These are phyloP conservation scores for Desmodus rotundus DNA, from an alignment of 2,113 vertebrate species.

Conservation along the genomic window DNA sequence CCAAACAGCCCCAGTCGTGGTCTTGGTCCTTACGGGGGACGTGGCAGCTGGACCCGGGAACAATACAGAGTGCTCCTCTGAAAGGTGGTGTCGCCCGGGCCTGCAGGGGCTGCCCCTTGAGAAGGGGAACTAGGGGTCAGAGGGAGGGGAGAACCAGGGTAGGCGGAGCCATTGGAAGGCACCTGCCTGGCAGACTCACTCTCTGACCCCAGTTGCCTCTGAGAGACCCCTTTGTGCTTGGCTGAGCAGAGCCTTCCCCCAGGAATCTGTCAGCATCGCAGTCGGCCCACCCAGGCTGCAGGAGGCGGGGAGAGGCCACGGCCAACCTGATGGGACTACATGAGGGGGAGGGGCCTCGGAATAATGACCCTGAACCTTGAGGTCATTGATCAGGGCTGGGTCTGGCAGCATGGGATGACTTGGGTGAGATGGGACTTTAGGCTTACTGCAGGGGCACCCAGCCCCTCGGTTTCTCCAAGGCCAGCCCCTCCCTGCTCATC, in stretches of 20 bases:
- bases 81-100: background rate
- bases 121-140: fast-evolving
- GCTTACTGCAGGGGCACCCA: fast-evolving
- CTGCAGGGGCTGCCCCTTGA: background rate
- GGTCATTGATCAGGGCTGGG: background rate
- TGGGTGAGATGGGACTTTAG: background rate
- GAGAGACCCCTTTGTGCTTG: background rate
- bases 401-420: background rate
- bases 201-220: background rate
- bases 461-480: background rate
- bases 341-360: background rate
- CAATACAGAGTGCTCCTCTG: background rate
- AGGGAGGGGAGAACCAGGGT: background rate
- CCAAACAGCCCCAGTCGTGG: background rate
- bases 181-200: background rate
- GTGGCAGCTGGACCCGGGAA: background rate
- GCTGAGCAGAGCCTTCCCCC: background rate
- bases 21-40: background rate
- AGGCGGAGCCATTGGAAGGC: no score
- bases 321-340: background rate
- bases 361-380: background rate
- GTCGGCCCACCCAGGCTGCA: background rate
- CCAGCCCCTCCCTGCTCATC: fast-evolving
- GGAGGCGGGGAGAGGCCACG: background rate
- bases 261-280: background rate